Conservation (phyloP, 1,140 invertebrate genomes). For the Ctenoplectra terminalis region DNA sequence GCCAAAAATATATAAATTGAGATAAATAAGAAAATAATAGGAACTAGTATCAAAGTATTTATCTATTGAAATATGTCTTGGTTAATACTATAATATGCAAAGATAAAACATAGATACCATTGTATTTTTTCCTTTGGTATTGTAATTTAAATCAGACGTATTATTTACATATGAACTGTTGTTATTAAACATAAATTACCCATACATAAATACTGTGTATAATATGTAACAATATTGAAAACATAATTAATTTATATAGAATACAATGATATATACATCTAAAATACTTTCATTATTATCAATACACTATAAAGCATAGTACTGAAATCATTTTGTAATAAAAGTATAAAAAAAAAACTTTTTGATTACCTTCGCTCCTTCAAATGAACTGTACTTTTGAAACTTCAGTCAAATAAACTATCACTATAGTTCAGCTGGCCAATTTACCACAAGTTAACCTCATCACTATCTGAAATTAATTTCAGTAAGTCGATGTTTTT, state of each 20-base stretch:
- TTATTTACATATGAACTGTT: constrained; percentile 63
- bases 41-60: constrained; percentile 37
- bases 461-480: too few species aligned
- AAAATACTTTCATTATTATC: neutral
- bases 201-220: constrained; percentile 51
- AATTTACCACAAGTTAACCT: too few species aligned
- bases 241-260: constrained; percentile 32
- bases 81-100: constrained; percentile 24
- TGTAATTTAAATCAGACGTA: constrained; percentile 55
- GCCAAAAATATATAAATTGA: constrained; percentile 47
- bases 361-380: neutral
- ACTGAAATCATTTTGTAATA: neutral
- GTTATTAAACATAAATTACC: constrained; percentile 60
- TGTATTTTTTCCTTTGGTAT: constrained; percentile 50
- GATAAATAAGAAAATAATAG: constrained; percentile 46
- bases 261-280: neutral
- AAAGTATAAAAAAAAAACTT: neutral
- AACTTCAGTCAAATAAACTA: neutral
- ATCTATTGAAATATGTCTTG: constrained; percentile 34
- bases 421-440: too few species aligned
- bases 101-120: constrained; percentile 26
- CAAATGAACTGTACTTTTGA: neutral
- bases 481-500: too few species aligned
- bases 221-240: constrained; percentile 23
- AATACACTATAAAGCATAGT: neutral